Evolutionary conservation across 1,140 invertebrate genomes (phyloP).

Genomic region (Lerema accius): DNA sequence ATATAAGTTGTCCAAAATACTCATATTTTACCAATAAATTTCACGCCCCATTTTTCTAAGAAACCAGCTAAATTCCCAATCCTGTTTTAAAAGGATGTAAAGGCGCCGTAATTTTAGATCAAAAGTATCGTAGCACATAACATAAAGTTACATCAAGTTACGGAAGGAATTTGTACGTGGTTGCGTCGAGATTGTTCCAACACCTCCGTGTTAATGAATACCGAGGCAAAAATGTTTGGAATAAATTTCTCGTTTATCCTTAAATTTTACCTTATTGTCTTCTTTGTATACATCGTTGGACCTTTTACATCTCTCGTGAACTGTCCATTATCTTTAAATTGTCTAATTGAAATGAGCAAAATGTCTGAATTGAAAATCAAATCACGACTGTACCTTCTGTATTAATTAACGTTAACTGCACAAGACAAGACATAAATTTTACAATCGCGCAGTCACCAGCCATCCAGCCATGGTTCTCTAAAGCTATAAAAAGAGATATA

Average conservation of each 20-base stretch:
- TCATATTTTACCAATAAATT: too few species aligned
- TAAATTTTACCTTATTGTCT: too few species aligned
- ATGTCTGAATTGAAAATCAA: neutral
- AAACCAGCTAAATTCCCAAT: too few species aligned
- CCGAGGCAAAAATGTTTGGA: neutral
- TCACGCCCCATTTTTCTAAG: too few species aligned
- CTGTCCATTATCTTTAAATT: too few species aligned
- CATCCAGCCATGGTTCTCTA: constrained; percentile 9
- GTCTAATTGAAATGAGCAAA: too few species aligned
- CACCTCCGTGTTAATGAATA: constrained; percentile 4
- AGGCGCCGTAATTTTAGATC: too few species aligned
- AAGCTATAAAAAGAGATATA: constrained; percentile 45
- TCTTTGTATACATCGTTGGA: too few species aligned
- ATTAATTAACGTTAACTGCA: neutral
- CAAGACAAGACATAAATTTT: neutral
- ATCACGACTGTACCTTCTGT: neutral
- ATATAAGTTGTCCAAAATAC: too few species aligned
- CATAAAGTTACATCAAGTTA: neutral
- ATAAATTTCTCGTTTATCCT: neutral
- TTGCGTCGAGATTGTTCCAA: neutral
- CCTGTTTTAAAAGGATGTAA: too few species aligned
- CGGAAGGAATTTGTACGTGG: constrained; percentile 2
- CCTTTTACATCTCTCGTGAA: too few species aligned
- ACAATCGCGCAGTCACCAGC: neutral
- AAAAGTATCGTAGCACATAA: neutral